Percentiles rank a stretch among this genome's conserved stretches.
These are phyloP conservation scores for Amphipoea lucens DNA, from an alignment of 2,888 invertebrate genomes.

Conservation along the genomic window DNA sequence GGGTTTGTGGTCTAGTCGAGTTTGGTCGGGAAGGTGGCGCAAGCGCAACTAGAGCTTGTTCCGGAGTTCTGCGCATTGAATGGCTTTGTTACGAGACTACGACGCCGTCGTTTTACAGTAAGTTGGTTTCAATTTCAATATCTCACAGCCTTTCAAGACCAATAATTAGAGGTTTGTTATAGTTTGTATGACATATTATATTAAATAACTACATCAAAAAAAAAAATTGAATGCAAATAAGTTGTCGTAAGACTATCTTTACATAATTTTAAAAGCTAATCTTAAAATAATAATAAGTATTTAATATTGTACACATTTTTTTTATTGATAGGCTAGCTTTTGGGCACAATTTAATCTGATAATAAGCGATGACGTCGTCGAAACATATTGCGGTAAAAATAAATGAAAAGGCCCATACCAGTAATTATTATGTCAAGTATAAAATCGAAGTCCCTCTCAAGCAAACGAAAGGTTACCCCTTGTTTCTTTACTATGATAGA, in stretches of 20 bases:
- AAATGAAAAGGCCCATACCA: background rate
- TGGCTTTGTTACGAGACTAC: conserved; percentile 19
- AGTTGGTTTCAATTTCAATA: conserved; percentile 23
- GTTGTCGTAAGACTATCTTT: too few species aligned
- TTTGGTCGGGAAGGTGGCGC: conserved; percentile 28
- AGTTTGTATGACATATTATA: background rate
- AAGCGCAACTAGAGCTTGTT: conserved; percentile 35
- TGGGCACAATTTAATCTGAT: background rate
- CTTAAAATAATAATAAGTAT: background rate
- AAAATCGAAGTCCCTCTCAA: too few species aligned
- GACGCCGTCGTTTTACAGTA: background rate
- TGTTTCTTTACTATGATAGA: background rate
- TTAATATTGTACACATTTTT: background rate
- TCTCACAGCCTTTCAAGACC: conserved; percentile 12
- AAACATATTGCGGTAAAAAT: background rate
- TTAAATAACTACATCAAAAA: too few species aligned
- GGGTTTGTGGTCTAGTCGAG: conserved; percentile 30
- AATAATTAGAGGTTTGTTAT: conserved; percentile 13
- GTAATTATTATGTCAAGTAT: background rate
- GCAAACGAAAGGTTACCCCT: background rate
- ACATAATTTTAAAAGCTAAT: too few species aligned
- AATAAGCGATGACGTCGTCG: background rate
- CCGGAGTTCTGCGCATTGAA: conserved; percentile 18
- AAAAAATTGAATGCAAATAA: too few species aligned
- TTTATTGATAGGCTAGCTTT: background rate